Percentiles rank a stretch among this genome's conserved stretches.
These are phyloP conservation scores for Mustelus asterias DNA, from an alignment of 2,113 vertebrate species.

Conservation along the genomic window DNA sequence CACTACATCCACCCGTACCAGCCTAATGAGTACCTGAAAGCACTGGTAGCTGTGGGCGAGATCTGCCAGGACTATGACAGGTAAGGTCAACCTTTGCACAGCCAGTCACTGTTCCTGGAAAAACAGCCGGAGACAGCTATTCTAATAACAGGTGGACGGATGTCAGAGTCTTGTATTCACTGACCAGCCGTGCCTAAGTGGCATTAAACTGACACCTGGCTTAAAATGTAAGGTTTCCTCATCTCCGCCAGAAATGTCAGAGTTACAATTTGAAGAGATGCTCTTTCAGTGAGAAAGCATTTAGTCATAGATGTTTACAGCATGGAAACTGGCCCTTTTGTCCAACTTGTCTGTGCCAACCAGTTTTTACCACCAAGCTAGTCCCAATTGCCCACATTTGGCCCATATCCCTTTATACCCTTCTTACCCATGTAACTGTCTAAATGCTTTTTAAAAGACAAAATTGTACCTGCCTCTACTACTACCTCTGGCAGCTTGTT, in stretches of 20 bases:
- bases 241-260: neutral
- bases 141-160: neutral
- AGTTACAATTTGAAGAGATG: neutral
- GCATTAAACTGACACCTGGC: too few species aligned
- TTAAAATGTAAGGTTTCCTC: neutral
- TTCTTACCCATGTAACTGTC: too few species aligned
- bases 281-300: neutral
- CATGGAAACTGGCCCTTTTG: too few species aligned
- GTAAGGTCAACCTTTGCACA: constrained; percentile 48
- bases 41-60: constrained; percentile 91
- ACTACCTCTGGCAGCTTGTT: too few species aligned
- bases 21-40: constrained; percentile 96
- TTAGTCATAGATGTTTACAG: too few species aligned
- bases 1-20: constrained; percentile 97
- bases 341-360: too few species aligned
- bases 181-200: neutral
- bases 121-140: neutral
- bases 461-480: too few species aligned
- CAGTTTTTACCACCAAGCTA: too few species aligned
- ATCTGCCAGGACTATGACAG: constrained; percentile 99
- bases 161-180: neutral
- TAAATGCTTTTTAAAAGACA: too few species aligned
- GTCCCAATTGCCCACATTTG: too few species aligned
- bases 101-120: neutral
- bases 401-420: too few species aligned